These are phyloP conservation scores for Centropyge bicolor DNA, from an alignment of 2,797 vertebrate genomes.

Conservation along the genomic window DNA sequence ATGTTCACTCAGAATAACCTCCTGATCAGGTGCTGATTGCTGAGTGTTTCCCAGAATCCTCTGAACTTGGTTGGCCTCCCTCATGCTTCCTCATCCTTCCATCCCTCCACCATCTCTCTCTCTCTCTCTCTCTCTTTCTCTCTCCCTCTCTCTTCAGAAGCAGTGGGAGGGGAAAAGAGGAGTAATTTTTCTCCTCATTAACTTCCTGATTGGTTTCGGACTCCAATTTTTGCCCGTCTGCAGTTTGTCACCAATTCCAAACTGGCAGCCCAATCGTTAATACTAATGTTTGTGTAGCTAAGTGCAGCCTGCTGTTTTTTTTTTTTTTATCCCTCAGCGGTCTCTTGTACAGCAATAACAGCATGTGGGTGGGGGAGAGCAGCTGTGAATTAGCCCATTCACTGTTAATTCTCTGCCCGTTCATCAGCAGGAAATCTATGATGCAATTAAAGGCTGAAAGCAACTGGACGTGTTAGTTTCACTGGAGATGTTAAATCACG, in stretches of 20 bases:
- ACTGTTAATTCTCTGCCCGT: slow-evolving; percentile 92
- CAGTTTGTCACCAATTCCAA: slow-evolving; percentile 98
- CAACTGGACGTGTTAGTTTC: slow-evolving; percentile 84
- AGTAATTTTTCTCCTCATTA: slow-evolving; percentile 99
- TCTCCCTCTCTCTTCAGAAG: slow-evolving; percentile 78
- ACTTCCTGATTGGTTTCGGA: slow-evolving; percentile 99
- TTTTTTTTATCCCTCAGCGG: slow-evolving; percentile 67
- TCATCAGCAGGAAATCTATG: slow-evolving; percentile 95
- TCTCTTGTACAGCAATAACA: slow-evolving; percentile 90
- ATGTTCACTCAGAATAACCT: neutral
- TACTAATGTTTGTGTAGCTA: slow-evolving; percentile 99
- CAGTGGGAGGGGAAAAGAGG: slow-evolving; percentile 70
- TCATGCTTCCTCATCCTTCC: slow-evolving; percentile 15
- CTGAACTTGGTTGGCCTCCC: slow-evolving; percentile 18
- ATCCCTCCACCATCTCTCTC: slow-evolving; percentile 59
- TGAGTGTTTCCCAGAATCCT: slow-evolving; percentile 44
- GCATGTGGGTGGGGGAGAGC: slow-evolving; percentile 77
- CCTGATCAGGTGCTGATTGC: slow-evolving; percentile 4
- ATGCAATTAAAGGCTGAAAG: slow-evolving; percentile 90
- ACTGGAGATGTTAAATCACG: slow-evolving; percentile 86
- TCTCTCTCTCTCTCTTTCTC: slow-evolving; percentile 83
- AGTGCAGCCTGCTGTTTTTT: slow-evolving; percentile 87
- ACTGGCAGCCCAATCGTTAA: slow-evolving; percentile 93
- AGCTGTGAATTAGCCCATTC: slow-evolving; percentile 88
- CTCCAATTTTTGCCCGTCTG: slow-evolving; percentile 90